Percentiles rank a stretch among this genome's conserved stretches.
Evolutionary conservation across 1,140 invertebrate species (phyloP).

Genomic region (Drosophila tropicalis): DNA sequence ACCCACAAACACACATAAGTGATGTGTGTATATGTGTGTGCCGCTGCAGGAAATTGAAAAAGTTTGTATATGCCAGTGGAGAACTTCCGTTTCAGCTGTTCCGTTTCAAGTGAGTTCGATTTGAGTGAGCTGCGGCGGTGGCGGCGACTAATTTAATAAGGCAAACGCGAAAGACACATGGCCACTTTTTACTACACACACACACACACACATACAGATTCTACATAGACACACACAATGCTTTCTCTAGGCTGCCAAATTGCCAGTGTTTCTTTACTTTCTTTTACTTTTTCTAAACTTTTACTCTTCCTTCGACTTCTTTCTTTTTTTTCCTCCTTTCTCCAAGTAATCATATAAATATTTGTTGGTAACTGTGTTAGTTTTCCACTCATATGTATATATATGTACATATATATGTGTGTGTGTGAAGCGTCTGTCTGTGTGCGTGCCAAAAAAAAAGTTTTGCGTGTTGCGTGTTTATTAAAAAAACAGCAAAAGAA

Average conservation of each 20-base stretch:
- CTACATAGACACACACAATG: slow-evolving; percentile 18
- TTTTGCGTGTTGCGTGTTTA: slow-evolving; percentile 71
- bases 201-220: slow-evolving; percentile 27
- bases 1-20: slow-evolving; percentile 7
- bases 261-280: slow-evolving; percentile 32
- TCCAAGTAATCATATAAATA: slow-evolving; percentile 75
- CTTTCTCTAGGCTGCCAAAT: slow-evolving; percentile 37
- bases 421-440: slow-evolving; percentile 32
- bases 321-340: slow-evolving; percentile 27
- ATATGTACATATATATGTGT: slow-evolving; percentile 28
- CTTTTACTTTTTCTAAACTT: slow-evolving; percentile 58
- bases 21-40: not conserved
- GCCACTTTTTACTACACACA: slow-evolving; percentile 61
- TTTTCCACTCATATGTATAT: slow-evolving; percentile 13
- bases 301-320: slow-evolving; percentile 21
- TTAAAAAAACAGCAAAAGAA: slow-evolving; percentile 43
- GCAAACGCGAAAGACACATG: slow-evolving; percentile 53
- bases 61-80: slow-evolving; percentile 64
- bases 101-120: slow-evolving; percentile 48
- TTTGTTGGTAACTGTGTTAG: slow-evolving; percentile 57
- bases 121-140: slow-evolving; percentile 51
- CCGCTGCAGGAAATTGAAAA: slow-evolving; percentile 73
- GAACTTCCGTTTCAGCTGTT: slow-evolving; percentile 71
- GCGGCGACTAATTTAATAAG: slow-evolving; percentile 73
- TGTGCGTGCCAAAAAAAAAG: slow-evolving; percentile 52